Evolutionary conservation across 2,888 invertebrate species (phyloP), one percentile per base, ranked within the genome.

Genomic region (Hypsopygia costalis): DNA sequence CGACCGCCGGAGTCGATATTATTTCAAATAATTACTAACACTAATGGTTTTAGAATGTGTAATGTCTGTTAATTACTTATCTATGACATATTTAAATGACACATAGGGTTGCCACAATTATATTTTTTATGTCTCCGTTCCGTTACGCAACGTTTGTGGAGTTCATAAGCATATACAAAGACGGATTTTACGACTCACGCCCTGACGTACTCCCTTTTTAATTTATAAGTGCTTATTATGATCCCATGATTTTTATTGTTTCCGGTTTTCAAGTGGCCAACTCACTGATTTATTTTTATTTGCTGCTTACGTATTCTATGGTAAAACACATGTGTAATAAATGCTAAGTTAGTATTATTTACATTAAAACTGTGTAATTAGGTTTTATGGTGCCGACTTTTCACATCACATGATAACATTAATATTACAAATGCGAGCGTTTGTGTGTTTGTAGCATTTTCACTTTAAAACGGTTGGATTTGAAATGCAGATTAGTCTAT

Each of bases 141-240:
- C 25, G 25, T 25, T 3, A 25, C 25, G 25, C 25, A 25, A 25
- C 25, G 25, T 25, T 25, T 4, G 6, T 25, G 25, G n/a, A 25
- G 8, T n/a, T 7, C 25, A 7, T n/a, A n/a, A 25, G 8, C 25
- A n/a, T 25, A n/a, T 25, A 25, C 25, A 25, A 25, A 25, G 7
- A 25, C n/a, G 25, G 25, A 25, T 25, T 25, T 25, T 25, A 25
- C 25, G 25, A 25, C 25, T 25, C 8, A 25, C 25, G 25, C 25
- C 25, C 25, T 25, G 25, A 25, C 25, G 11, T 10, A 6, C n/a
- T 20, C 11, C 27, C 10, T 16, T 33, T 39, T 39, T 39, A 33
- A 39, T 39, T 39, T 39, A 33, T 39, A 33, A 39, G 33, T 39
- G 39, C 27, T 34, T 39, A 32, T 39, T 39, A 39, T 39, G 27